Evolutionary conservation across 2,888 invertebrate species (phyloP).

Genomic region (Drosophila ezoana): DNA sequence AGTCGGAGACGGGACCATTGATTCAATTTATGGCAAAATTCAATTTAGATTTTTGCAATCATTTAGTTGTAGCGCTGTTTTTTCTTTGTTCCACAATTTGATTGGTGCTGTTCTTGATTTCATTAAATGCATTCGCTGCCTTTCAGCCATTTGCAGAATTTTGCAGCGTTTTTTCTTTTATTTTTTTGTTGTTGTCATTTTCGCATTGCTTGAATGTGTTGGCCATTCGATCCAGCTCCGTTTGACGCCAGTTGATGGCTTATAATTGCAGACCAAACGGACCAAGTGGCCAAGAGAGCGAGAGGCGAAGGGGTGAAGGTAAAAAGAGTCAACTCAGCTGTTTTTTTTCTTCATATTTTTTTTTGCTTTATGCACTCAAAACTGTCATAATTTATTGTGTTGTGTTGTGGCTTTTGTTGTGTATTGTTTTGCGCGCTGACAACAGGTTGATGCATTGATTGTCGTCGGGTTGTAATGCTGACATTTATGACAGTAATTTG

Average conservation of each 20-base stretch:
- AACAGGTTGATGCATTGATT: slow-evolving; percentile 76
- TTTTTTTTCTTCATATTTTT: slow-evolving; percentile 13
- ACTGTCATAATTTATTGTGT: slow-evolving; percentile 76
- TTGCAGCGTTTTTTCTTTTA: slow-evolving; percentile 23
- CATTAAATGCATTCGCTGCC: slow-evolving; percentile 70
- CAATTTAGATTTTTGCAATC: slow-evolving; percentile 80
- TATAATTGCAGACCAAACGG: slow-evolving; percentile 51
- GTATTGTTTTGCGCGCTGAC: slow-evolving; percentile 55
- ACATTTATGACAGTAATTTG: slow-evolving; percentile 78
- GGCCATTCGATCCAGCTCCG: slow-evolving; percentile 42
- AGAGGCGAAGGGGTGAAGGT: not conserved
- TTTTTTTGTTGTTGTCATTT: slow-evolving; percentile 53
- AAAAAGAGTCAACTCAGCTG: slow-evolving; percentile 26
- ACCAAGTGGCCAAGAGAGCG: not conserved
- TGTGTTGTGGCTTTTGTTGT: slow-evolving; percentile 36
- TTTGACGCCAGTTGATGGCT: slow-evolving; percentile 62
- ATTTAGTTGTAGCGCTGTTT: slow-evolving; percentile 69
- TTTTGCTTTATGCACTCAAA: slow-evolving; percentile 60
- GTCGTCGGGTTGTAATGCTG: slow-evolving; percentile 74
- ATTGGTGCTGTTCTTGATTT: slow-evolving; percentile 61
- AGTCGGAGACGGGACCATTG: slow-evolving; percentile 41
- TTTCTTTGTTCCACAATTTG: slow-evolving; percentile 37
- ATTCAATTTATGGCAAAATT: slow-evolving; percentile 81
- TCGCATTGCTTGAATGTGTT: slow-evolving; percentile 63
- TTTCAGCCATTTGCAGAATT: slow-evolving; percentile 65